Evolutionary conservation across 2,888 invertebrate genomes (phyloP).

Genomic region (Penaeus monodon): DNA sequence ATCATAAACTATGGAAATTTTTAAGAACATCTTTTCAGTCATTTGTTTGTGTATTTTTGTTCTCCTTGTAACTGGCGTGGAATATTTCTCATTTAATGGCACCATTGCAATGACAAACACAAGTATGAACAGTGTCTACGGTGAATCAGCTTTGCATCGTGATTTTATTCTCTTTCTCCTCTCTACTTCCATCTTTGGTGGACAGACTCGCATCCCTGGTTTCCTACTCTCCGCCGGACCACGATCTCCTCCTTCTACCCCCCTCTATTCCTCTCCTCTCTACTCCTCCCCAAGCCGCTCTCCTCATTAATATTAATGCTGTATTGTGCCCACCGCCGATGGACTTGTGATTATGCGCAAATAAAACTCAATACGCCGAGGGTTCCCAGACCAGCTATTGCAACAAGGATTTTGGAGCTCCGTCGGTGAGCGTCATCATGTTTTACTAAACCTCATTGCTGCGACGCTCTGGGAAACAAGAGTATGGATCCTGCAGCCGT

Average conservation of each 20-base stretch:
- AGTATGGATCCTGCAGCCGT: conserved; percentile 11
- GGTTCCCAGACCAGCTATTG: conserved; percentile 61
- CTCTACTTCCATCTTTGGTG: conserved; percentile 1
- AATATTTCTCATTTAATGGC: conserved; percentile 49
- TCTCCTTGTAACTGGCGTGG: too few species aligned
- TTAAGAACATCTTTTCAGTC: too few species aligned
- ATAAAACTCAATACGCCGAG: conserved; percentile 60
- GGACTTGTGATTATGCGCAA: conserved; percentile 64
- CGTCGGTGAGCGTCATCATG: conserved; percentile 28
- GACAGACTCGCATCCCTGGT: background rate
- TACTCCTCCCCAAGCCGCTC: conserved; percentile 57
- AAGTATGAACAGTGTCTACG: conserved; percentile 51
- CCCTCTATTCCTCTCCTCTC: conserved; percentile 43
- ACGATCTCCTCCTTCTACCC: conserved; percentile 7
- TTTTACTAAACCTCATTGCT: conserved; percentile 40
- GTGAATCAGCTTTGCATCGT: conserved; percentile 63
- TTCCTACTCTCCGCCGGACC: background rate
- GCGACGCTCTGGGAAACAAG: too few species aligned
- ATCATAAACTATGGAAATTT: too few species aligned
- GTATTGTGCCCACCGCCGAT: conserved; percentile 62
- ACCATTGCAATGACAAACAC: conserved; percentile 57
- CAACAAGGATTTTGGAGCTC: conserved; percentile 52
- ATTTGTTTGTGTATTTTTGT: too few species aligned
- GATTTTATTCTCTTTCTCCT: conserved; percentile 53
- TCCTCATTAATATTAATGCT: conserved; percentile 64